Percentiles rank a stretch among this genome's conserved stretches.
phyloP scores from a whole-genome alignment of 2,113 vertebrate species.

The Passer montanus region DNA sequence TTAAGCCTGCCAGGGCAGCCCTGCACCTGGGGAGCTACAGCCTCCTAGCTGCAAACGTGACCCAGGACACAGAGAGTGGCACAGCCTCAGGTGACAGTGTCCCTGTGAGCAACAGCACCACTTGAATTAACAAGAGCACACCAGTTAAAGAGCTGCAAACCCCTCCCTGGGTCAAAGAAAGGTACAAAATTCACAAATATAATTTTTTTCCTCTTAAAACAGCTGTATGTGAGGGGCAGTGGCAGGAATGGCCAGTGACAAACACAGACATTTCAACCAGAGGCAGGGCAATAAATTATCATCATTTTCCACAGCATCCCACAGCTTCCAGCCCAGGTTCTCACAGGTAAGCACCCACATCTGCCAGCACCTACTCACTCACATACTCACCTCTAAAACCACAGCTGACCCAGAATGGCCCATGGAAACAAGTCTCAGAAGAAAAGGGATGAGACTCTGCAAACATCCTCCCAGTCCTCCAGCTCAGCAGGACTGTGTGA shows the following conservation, averaged over 20 bases:
- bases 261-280: not conserved
- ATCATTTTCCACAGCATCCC: not conserved
- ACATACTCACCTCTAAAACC: not conserved
- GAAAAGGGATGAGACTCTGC: not conserved
- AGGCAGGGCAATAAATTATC: not conserved
- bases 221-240: not conserved
- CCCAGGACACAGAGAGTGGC: not conserved
- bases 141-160: not conserved
- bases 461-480: not conserved
- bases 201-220: not conserved
- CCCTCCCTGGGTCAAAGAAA: not conserved
- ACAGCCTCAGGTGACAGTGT: not conserved
- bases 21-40: not conserved
- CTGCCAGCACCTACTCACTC: not conserved
- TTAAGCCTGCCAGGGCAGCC: not conserved
- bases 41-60: not conserved
- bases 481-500: not conserved
- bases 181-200: not conserved
- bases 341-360: not conserved
- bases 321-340: not conserved
- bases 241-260: not conserved
- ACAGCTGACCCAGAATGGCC: not conserved
- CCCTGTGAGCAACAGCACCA: not conserved
- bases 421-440: not conserved
- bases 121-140: not conserved